Percentiles rank a stretch among this genome's conserved stretches.
Conservation (phyloP, 2,113 vertebrate genomes). For the Haemorhous mexicanus region DNA sequence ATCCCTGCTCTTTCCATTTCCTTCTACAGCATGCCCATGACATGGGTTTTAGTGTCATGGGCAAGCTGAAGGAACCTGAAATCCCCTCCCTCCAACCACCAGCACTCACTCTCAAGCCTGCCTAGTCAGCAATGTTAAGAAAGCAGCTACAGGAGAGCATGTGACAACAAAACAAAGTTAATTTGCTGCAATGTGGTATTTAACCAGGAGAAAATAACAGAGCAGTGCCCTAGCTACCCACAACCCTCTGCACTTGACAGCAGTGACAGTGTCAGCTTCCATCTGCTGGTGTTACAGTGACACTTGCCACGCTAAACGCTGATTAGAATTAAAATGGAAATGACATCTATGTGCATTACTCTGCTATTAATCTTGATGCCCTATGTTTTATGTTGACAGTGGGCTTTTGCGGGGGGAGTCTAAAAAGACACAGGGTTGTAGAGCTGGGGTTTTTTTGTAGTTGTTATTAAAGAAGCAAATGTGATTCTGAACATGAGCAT, state of each 20-base stretch:
- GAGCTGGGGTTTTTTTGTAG: not conserved
- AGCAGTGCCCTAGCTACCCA: slow-evolving; percentile 26
- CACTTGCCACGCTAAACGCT: slow-evolving; percentile 39
- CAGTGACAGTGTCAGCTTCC: slow-evolving; percentile 53
- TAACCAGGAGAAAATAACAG: slow-evolving; percentile 31
- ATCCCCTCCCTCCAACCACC: not conserved
- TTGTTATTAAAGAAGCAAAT: not conserved
- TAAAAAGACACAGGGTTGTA: not conserved
- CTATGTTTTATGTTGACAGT: slow-evolving; percentile 26
- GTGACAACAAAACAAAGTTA: slow-evolving; percentile 41
- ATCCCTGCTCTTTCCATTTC: not conserved
- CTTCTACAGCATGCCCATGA: not conserved
- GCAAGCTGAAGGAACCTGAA: not conserved
- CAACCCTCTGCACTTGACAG: not conserved
- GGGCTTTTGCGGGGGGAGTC: not conserved
- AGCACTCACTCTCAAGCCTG: not conserved
- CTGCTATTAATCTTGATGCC: slow-evolving; percentile 57
- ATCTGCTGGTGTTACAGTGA: slow-evolving; percentile 42
- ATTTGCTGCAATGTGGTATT: slow-evolving; percentile 38
- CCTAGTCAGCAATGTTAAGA: not conserved
- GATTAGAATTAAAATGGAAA: slow-evolving; percentile 66
- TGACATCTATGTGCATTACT: slow-evolving; percentile 49
- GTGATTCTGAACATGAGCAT: not conserved
- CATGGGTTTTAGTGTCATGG: not conserved
- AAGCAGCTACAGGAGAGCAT: not conserved